These are phyloP conservation scores for Coleophora flavipennella DNA, from an alignment of 2,888 invertebrate species.

Conservation along the genomic window DNA sequence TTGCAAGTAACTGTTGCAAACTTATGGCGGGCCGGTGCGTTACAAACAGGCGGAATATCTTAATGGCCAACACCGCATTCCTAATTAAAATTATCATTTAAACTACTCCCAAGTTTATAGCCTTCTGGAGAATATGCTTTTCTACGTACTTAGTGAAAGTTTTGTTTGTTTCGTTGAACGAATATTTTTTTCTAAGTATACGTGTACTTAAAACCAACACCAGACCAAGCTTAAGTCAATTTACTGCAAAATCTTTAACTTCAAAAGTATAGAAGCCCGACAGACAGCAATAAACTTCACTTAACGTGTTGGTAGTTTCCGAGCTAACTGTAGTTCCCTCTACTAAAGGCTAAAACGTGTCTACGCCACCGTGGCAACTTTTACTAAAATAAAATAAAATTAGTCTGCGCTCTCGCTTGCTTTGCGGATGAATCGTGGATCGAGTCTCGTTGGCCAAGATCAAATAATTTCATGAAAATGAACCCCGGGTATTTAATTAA, in stretches of 20 bases:
- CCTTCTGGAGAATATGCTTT: too few species aligned
- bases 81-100: conserved; percentile 14
- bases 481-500: conserved; percentile 66
- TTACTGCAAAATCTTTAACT: conserved; percentile 33
- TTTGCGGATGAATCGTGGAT: conserved; percentile 50
- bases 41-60: conserved; percentile 29
- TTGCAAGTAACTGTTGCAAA: conserved; percentile 28
- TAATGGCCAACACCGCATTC: conserved; percentile 8
- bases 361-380: conserved; percentile 17
- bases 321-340: conserved; percentile 31
- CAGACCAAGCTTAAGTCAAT: conserved; percentile 43
- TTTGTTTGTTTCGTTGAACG: not conserved
- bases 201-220: conserved; percentile 24
- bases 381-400: conserved; percentile 51
- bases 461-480: conserved; percentile 70
- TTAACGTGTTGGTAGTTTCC: conserved; percentile 43
- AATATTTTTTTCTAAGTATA: not conserved
- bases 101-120: conserved; percentile 2
- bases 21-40: conserved; percentile 24
- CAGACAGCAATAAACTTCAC: conserved; percentile 46
- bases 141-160: not conserved
- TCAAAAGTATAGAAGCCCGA: conserved; percentile 38
- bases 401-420: conserved; percentile 44
- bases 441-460: conserved; percentile 46
- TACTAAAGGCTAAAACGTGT: too few species aligned